These are phyloP conservation scores for Macrochelys suwanniensis DNA, from an alignment of 2,797 vertebrate species.

Conservation along the genomic window DNA sequence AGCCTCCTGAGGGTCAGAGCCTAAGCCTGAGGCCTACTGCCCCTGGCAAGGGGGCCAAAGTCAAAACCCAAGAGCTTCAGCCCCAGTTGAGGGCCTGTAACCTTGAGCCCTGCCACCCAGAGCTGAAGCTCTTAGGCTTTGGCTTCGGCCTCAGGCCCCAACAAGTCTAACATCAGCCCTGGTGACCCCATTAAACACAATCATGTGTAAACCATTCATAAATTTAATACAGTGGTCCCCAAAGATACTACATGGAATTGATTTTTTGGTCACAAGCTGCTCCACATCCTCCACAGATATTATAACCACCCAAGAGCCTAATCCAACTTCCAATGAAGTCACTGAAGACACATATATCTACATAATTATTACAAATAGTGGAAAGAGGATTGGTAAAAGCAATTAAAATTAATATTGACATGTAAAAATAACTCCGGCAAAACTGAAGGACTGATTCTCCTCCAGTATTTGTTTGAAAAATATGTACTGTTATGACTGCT, in stretches of 20 bases:
- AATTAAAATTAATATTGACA: neutral
- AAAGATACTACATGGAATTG: neutral
- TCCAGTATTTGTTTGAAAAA: neutral
- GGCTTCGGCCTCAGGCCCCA: too few species aligned
- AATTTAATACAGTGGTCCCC: neutral
- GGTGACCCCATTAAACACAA: neutral
- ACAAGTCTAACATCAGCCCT: too few species aligned
- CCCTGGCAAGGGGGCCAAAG: too few species aligned
- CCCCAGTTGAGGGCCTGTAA: too few species aligned
- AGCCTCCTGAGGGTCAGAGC: too few species aligned
- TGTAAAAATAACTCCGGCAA: neutral
- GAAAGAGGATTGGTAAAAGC: neutral
- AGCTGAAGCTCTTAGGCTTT: too few species aligned
- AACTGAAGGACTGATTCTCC: neutral
- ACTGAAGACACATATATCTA: neutral
- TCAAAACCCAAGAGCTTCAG: too few species aligned
- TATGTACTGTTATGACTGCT: neutral
- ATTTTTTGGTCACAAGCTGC: neutral
- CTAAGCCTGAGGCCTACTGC: too few species aligned
- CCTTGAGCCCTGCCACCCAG: too few species aligned
- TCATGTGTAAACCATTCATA: neutral
- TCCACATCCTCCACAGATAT: neutral
- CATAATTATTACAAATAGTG: neutral
- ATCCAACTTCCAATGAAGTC: neutral
- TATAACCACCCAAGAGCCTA: neutral